phyloP scores from a whole-genome alignment of 2,888 invertebrate genomes.

The Cistogaster globosa region DNA sequence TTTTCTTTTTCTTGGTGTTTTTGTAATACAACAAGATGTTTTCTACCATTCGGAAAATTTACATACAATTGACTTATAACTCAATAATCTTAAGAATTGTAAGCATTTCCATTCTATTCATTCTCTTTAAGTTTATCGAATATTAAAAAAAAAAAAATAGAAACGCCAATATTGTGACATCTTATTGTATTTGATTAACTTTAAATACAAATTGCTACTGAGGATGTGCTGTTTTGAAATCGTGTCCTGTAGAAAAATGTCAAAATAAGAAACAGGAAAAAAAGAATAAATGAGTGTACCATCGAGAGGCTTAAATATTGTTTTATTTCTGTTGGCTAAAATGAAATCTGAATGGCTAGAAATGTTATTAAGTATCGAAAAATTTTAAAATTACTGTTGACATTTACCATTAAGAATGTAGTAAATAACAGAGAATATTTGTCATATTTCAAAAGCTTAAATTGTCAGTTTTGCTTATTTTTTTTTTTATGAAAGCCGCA shows the following conservation, averaged over 20 bases:
- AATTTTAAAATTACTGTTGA: slow-evolving; percentile 42
- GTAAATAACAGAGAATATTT: slow-evolving; percentile 33
- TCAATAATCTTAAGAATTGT: slow-evolving; percentile 54
- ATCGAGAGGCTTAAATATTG: slow-evolving; percentile 39
- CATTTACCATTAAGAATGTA: slow-evolving; percentile 37
- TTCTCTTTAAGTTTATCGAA: slow-evolving; percentile 15
- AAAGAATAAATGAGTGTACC: slow-evolving; percentile 7
- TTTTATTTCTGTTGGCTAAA: not conserved
- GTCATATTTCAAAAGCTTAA: slow-evolving; percentile 29
- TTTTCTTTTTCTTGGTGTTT: not conserved
- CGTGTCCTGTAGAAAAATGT: slow-evolving; percentile 38
- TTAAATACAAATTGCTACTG: slow-evolving; percentile 33
- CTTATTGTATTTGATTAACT: slow-evolving; percentile 63
- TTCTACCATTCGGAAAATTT: slow-evolving; percentile 53
- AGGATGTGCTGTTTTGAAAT: slow-evolving; percentile 20
- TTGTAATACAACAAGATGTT: slow-evolving; percentile 51
- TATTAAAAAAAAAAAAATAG: not conserved
- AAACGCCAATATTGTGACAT: slow-evolving; percentile 11
- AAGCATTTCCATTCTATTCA: slow-evolving; percentile 21
- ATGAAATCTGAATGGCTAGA: slow-evolving; percentile 17
- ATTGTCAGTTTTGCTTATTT: slow-evolving; percentile 21
- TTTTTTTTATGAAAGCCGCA: not conserved
- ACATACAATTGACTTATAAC: slow-evolving; percentile 65
- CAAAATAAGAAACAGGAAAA: not conserved
- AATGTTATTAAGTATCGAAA: slow-evolving; percentile 18